Conservation (phyloP, 2,113 vertebrate genomes). For the Argyrosomus japonicus region DNA sequence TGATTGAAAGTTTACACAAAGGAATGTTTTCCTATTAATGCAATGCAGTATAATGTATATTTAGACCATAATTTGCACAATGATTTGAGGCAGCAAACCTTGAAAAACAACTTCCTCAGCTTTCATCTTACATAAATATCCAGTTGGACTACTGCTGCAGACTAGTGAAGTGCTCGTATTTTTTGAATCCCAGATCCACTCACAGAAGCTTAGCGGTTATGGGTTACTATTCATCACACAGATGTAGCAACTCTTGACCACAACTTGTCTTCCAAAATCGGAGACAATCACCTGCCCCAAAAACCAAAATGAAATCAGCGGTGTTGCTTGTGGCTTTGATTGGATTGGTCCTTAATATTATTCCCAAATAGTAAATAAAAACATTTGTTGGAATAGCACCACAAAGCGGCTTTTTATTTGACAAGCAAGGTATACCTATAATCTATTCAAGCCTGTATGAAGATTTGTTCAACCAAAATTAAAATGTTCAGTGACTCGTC, state of each 20-base stretch:
- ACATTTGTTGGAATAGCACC: conserved; percentile 48
- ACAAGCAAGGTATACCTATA: conserved; percentile 63
- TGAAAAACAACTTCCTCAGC: conserved; percentile 4
- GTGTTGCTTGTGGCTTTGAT: conserved; percentile 66
- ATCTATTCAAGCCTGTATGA: conserved; percentile 70
- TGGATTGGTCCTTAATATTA: conserved; percentile 71
- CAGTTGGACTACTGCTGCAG: conserved; percentile 4
- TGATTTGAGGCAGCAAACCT: neutral
- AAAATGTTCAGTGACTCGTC: conserved; percentile 37
- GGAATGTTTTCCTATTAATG: neutral
- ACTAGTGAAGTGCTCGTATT: conserved; percentile 50
- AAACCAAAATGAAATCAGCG: conserved; percentile 56
- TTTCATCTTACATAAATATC: conserved; percentile 16
- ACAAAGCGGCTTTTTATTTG: conserved; percentile 54
- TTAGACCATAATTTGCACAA: neutral
- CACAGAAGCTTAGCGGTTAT: conserved; percentile 70
- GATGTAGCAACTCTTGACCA: conserved; percentile 72
- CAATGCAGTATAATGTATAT: neutral
- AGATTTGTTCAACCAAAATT: conserved; percentile 55
- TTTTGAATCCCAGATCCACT: conserved; percentile 72
- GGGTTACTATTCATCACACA: conserved; percentile 72
- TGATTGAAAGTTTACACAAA: neutral
- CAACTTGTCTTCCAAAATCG: conserved; percentile 49
- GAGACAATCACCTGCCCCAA: conserved; percentile 58
- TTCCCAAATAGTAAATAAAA: conserved; percentile 68